Evolutionary conservation across 2,888 invertebrate genomes (phyloP), one percentile per base, ranked within the genome.

Genomic region (Drosophila merina): DNA sequence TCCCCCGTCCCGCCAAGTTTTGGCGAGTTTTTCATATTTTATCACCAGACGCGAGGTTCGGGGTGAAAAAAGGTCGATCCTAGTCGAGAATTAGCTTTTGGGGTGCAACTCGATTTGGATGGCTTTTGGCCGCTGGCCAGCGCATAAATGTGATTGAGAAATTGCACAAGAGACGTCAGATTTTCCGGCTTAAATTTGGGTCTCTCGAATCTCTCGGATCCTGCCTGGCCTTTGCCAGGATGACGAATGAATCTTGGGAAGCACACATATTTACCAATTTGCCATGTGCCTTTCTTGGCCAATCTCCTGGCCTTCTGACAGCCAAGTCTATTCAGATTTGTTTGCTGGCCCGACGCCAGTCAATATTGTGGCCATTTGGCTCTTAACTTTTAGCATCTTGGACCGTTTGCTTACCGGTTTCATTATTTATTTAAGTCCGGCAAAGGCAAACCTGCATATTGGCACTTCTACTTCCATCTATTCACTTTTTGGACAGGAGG

Each of bases 351-450:
- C 57, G 62, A 68, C 45, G 47, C 57, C 63, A 74, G 66, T 68
- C 77, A 70, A 76, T 76, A 76, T 66, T 72, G 72, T 51, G 67
- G 55, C 45, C 54, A 40, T 67, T 69, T 50, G 63, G 63, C 58
- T 70, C 54, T 54, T 54, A 69, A 58, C 70, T 69, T 59, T 70
- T 50, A 31, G 58, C 69, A 58, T 68, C 71, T 64, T 72, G 72
- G 60, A 54, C 64, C 76, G 72, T 72, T 76, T 77, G 66, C 78
- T 76, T 72, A 71, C 86, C 77, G 71, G 74, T 76, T 75, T 76
- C 85, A 83, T 84, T 85, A 84, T 84, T 84, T 84, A 84, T 87
- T 87, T 82, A 85, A 86, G 77, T 76, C 77, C 51, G 72, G 66
- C 72, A 73, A 20, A 75, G 75, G 68, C 72, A 80, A 86, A 83